Base-by-base conservation (phyloP, 1,140 invertebrate genomes). In the Parapsyche elsis region DNA sequence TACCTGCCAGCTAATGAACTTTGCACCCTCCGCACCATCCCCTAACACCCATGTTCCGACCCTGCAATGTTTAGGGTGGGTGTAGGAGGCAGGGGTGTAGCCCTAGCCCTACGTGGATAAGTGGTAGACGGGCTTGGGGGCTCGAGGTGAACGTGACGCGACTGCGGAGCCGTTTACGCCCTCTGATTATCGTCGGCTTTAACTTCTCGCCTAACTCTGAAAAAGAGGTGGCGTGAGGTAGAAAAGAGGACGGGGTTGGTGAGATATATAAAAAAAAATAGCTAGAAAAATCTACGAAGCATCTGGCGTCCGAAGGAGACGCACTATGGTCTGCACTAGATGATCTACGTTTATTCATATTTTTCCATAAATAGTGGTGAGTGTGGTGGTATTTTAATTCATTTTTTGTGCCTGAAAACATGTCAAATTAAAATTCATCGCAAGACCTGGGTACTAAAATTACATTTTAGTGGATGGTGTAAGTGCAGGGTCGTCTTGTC, bases 1-100 rank as follows among this genome's bases (percentile, higher is more conserved):
- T 88, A 89, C 88, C 88, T 88, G 88, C 87, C 87, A 86, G 86
- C 88, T 89, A 89, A 89, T 89, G 88, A 89, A 88, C 88, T 89
- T 89, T 89, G 87, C 88, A 88, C 61, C 76, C 87, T 87, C 87
- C 2, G 84, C 86, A 86, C 85, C 86, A 85, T 85, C 85, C 7
- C 49, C 10, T 53, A 5, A 53, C 49, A 12, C 16, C 49, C 49
- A 53, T 53, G 30, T 7, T 38, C 30, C 30, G 7, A 7, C 30
- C 30, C 30, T 38, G 30, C 7, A 38, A 38, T 38, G 30, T 38
- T 85, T 85, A 81, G 76, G 84, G 85, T 84, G 84, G 85, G 85
- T 81, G 85, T 79, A 81, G 81, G 84, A 82, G 81, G 84, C 84
- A 83, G 83, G 84, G 85, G 84, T 84, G 75, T 61, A 12, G 12